Base-by-base conservation (phyloP, 2,888 invertebrate species). In the Galeruca laticollis region DNA sequence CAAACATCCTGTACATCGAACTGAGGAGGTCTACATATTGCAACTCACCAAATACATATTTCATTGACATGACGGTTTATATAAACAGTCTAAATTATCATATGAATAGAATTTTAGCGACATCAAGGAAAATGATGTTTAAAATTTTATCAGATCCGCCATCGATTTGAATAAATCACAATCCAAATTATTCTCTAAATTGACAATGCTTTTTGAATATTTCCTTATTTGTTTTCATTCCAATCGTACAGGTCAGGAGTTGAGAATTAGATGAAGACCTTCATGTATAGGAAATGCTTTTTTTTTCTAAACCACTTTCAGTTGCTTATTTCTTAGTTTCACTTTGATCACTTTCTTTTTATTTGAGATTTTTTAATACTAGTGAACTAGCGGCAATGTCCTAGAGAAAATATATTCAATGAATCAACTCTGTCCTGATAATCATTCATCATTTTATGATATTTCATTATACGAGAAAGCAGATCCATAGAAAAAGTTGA, bases 131-230 rank as follows among this genome's bases (percentile, higher is more conserved):
- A 66, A 37, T 66, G 59, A 66, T 63, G 51, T 67, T 70, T 63
- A 63, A 70, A 67, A 63, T 70, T 70, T 67, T 54, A 70, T 63
- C 70, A 67, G 62, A 65, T 68, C 40, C 49, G 52, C 47, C 68
- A 73, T 68, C 63, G 68, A 67, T 71, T 62, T 62, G 47, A 64
- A 70, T 70, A 60, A 66, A 66, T 66, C 66, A 66, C 37, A 51
- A 59, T 66, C 60, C 18, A 66, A 59, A 66, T 66, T 60, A 60
- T 51, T 59, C 20, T 26, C 40, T 21, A 56, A 66, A 66, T 59
- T 66, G 66, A 60, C 66, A 66, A 60, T 66, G 59, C 51, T 59
- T 37, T 59, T 66, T 40, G 60, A 66, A 60, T 66, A 60, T 66
- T 66, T 66, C 59, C 66, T 66, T 37, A 66, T 66, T 66, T 59